Conservation (phyloP, 2,888 invertebrate genomes). For the Lobophora halterata region DNA sequence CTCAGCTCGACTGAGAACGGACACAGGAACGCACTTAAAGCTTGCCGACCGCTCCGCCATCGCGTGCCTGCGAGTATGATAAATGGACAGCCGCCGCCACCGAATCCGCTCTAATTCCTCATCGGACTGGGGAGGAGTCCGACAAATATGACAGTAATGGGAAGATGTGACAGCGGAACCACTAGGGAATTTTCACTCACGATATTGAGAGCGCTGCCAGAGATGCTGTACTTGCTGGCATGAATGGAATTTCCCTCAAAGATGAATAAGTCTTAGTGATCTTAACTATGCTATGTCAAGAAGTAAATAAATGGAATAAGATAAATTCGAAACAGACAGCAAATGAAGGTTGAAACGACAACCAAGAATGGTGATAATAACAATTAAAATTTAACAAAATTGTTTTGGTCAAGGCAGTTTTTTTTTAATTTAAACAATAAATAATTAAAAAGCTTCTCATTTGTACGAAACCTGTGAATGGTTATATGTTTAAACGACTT, state of each 20-base stretch:
- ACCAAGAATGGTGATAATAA: conserved; percentile 27
- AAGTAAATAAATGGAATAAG: too few relatives aligned
- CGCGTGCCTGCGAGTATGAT: conserved; percentile 60
- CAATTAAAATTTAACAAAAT: conserved; percentile 31
- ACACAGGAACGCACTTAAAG: conserved; percentile 74
- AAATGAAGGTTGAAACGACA: conserved; percentile 1
- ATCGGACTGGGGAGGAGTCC: conserved; percentile 41
- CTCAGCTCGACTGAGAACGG: conserved; percentile 33
- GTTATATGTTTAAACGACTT: too few relatives aligned
- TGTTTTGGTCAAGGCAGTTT: conserved; percentile 36
- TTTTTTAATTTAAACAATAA: conserved; percentile 34
- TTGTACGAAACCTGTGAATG: too few relatives aligned
- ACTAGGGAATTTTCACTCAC: conserved; percentile 39
- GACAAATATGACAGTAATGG: conserved; percentile 65
- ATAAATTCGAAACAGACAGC: background rate
- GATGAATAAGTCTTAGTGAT: too few relatives aligned
- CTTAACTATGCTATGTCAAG: too few relatives aligned
- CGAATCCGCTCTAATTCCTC: conserved; percentile 57
- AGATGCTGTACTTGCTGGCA: too few relatives aligned
- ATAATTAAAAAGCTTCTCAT: too few relatives aligned
- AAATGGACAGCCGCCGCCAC: conserved; percentile 55
- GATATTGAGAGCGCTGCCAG: too few relatives aligned
- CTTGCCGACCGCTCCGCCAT: conserved; percentile 33
- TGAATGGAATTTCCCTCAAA: too few relatives aligned
- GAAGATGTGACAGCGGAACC: conserved; percentile 55